Base-by-base conservation (phyloP, 2,888 invertebrate species). In the Euplagia quadripunctaria region DNA sequence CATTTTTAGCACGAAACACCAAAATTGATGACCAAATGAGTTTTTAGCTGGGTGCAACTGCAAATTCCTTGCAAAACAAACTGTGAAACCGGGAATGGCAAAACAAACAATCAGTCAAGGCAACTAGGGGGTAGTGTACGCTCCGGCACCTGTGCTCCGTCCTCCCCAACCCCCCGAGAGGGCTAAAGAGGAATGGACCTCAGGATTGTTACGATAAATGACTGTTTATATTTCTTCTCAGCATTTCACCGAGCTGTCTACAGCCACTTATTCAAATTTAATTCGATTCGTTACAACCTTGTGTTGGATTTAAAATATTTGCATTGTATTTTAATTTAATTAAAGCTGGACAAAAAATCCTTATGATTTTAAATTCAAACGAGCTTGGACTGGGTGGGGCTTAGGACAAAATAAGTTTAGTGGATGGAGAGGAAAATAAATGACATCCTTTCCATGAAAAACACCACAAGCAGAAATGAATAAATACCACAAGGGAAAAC, bases 71-170 rank as follows among this genome's bases (percentile, higher is more conserved):
- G 82, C 85, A 88, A 90, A 92, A 89, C 90, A 89, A 89, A 85
- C 86, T 80, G 85, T 85, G 81, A 85, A 86, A 86, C 87, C 84
- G 86, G 82, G 79, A 80, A 79, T 83, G 72, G 86, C 87, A 88
- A 90, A 92, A 91, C 92, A 94, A 93, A 93, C 92, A 91, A 94
- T 94, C 90, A 91, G 92, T 94, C 94, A 94, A 89, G 90, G 69
- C 80, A 80, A 80, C 79, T 79, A 79, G 75, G 80, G 78, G 86
- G 85, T 86, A 84, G 77, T 74, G 55, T 81, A 73, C 71, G 79
- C 83, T 82, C 84, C 82, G 79, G 85, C 93, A 94, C 94, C 94
- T 94, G 94, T 88, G 93, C 87, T 86, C 90, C 64, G 73, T 80
- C 78, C 81, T 78, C 77, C 80, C 80, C 71, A 76, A 31, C 83